Evolutionary conservation across 2,797 vertebrate species (phyloP).

Genomic region (Heliangelus exortis): DNA sequence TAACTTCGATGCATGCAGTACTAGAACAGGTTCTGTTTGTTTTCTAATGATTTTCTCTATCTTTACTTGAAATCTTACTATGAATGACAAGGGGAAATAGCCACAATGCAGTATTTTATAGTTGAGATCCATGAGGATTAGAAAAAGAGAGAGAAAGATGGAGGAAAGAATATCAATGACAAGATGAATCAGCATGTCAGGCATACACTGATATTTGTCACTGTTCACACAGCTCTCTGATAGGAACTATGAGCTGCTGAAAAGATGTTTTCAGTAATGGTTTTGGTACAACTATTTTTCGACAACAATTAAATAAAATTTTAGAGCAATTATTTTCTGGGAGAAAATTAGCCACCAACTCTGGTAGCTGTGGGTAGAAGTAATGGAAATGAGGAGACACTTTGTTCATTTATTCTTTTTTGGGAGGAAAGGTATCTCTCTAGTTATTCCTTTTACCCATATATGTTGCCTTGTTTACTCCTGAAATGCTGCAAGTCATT

Average conservation of each 20-base stretch:
- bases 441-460: background rate
- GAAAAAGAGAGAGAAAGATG: background rate
- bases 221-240: background rate
- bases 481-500: background rate
- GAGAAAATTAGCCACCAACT: background rate
- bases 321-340: background rate
- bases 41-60: background rate
- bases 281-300: background rate
- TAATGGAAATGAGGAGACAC: background rate
- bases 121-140: background rate
- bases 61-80: constrained; percentile 3
- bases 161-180: background rate
- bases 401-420: background rate
- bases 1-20: background rate
- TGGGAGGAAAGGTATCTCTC: background rate
- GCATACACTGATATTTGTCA: background rate
- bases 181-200: background rate
- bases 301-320: background rate
- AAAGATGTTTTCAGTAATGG: background rate
- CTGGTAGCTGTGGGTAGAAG: background rate
- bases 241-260: background rate
- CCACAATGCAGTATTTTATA: background rate
- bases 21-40: background rate
- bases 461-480: background rate
- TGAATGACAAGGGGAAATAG: background rate